These are phyloP conservation scores for Pelagia noctiluca DNA, from an alignment of 30 jellyfish, hydroid and myxozoan genomes.

Conservation along the genomic window DNA sequence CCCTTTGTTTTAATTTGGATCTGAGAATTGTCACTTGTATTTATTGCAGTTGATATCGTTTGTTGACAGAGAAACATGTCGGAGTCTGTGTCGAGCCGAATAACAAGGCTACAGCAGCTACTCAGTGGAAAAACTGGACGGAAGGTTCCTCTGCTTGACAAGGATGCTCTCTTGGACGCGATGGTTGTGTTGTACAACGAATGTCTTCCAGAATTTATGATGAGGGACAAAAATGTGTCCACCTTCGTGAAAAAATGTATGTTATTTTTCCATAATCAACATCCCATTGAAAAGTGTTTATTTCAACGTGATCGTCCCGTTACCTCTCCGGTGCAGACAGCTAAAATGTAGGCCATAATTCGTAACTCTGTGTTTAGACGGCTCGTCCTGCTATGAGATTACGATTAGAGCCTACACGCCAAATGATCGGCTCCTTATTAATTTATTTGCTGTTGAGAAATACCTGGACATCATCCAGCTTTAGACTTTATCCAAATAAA, in stretches of 20 bases:
- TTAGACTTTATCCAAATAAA: no score
- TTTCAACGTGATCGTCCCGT: no score
- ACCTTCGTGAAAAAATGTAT: slow-evolving; percentile 92
- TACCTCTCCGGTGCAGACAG: no score
- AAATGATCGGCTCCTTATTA: no score
- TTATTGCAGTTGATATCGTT: background rate
- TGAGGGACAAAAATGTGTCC: slow-evolving; percentile 92
- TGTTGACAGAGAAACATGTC: slow-evolving; percentile 47
- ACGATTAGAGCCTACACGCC: no score
- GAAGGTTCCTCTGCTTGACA: slow-evolving; percentile 93
- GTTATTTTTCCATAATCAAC: no score
- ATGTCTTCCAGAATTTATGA: slow-evolving; percentile 85
- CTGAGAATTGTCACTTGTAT: background rate
- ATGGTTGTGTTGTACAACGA: slow-evolving; percentile 86
- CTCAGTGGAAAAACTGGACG: slow-evolving; percentile 97
- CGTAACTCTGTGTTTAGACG: no score
- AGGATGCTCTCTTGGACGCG: slow-evolving; percentile 98
- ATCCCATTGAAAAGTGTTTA: no score
- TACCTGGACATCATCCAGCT: no score
- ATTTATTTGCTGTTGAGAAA: no score
- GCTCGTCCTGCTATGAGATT: no score
- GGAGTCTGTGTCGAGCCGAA: slow-evolving; percentile 92
- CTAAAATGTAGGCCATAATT: no score
- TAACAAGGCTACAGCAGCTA: slow-evolving; percentile 95
- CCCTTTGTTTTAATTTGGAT: background rate